Evolutionary conservation across 92 coral and sea anemone species (phyloP).

Genomic region (Porites rus): DNA sequence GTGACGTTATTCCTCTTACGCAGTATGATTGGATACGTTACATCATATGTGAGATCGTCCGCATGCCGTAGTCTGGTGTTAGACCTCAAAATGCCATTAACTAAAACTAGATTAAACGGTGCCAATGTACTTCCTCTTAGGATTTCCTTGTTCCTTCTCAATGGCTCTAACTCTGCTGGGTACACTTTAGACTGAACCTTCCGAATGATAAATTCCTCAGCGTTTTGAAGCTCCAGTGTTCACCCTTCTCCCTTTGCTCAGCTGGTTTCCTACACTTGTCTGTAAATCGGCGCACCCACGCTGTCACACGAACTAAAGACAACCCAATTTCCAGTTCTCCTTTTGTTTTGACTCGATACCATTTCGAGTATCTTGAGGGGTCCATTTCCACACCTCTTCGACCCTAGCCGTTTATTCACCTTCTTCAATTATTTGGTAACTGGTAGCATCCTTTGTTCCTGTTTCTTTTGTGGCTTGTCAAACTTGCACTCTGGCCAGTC

Average conservation of each 20-base stretch:
- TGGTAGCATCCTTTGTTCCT: slow-evolving; percentile 11
- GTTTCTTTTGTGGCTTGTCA: slow-evolving; percentile 25
- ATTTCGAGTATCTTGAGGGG: slow-evolving; percentile 66
- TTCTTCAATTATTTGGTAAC: slow-evolving; percentile 8
- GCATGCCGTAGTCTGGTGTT: slow-evolving; percentile 57
- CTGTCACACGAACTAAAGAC: slow-evolving; percentile 46
- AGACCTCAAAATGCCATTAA: slow-evolving; percentile 60
- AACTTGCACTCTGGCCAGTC: slow-evolving; percentile 47
- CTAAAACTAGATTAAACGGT: slow-evolving; percentile 42
- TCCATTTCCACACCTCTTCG: slow-evolving; percentile 44
- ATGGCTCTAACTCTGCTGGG: slow-evolving; percentile 59
- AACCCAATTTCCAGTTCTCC: slow-evolving; percentile 39
- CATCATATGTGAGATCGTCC: slow-evolving; percentile 47
- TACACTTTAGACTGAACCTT: slow-evolving; percentile 59
- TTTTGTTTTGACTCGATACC: slow-evolving; percentile 62
- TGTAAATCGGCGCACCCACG: slow-evolving; percentile 49
- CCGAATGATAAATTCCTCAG: slow-evolving; percentile 51
- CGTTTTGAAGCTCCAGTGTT: slow-evolving; percentile 56
- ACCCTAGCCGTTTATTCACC: slow-evolving; percentile 22
- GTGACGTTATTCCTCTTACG: no score
- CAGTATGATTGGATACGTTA: slow-evolving; percentile 57
- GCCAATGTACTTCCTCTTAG: no score
- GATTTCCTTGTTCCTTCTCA: not conserved
- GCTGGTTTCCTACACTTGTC: no score
- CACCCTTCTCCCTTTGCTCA: not conserved